Evolutionary conservation across 2,113 vertebrate species (phyloP), one percentile per base, ranked within the genome.

Genomic region (Pterocles burchelli): DNA sequence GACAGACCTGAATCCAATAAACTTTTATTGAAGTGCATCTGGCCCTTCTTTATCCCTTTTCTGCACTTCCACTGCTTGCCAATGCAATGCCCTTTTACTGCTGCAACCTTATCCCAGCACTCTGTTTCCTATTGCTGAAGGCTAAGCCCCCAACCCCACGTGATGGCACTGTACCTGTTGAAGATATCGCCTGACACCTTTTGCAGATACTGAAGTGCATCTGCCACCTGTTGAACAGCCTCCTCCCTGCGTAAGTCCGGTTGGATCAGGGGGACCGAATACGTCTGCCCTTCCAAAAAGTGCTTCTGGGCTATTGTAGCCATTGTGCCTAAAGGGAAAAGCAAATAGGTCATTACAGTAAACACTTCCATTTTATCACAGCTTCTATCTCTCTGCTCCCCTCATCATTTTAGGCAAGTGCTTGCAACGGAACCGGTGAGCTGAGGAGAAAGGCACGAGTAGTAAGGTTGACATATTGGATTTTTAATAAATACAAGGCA

Each of bases 161-260:
- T 15, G 43, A 61, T 25, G 52, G 82, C 66, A 68, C 71, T 13
- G 4, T 97, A 99, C 99, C 99, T 99, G 98, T 80, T 99, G 94
- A 99, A 99, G 97, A 99, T 99, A 97, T 99, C 99, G 0, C 96
- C 97, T 1, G 99, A 99, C 82, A 99, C 99, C 61, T 97, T 98
- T 49, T 99, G 99, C 84, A 99, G 95, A 77, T 99, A 98, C 80
- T 99, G 98, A 65, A 99, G 98, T 8, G 98, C 98, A 67, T 99
- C 99, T 9, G 98, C 98, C 95, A 99, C 98, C 96, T 99, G 99
- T 88, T 99, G 98, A 81, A 99, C 97, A 43, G 99, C 98, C 97
- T 99, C 99, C 91, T 99, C 99, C 58, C 99, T 97, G 80, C 99
- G 98, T 34, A 99, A 98, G 90, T 99, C 99, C 0, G 99, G 98